Conservation (phyloP, 2,797 vertebrate genomes). For the Gobionotothen gibberifrons region DNA sequence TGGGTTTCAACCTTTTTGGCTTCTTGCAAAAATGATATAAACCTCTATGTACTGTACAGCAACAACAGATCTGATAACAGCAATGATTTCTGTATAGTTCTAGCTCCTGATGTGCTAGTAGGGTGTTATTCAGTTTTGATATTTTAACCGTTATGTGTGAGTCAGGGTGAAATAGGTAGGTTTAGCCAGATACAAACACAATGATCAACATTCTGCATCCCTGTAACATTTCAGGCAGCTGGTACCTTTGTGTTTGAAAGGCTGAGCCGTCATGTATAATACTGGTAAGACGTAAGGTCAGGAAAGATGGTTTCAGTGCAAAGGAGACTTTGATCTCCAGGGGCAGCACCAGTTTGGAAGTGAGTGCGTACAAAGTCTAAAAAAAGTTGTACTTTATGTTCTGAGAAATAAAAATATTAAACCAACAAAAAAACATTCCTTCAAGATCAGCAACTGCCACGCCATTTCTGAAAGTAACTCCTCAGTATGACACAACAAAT, state of each 20-base stretch:
- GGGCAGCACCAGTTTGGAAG: conserved; percentile 32
- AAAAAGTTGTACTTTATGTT: conserved; percentile 22
- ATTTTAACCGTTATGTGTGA: background rate
- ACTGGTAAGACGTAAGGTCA: conserved; percentile 13
- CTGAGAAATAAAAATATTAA: conserved; percentile 12
- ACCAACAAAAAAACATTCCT: background rate
- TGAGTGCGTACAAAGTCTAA: conserved; percentile 25
- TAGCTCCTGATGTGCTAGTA: background rate
- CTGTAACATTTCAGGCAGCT: conserved; percentile 22
- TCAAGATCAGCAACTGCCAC: conserved; percentile 3
- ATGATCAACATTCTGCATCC: conserved; percentile 6
- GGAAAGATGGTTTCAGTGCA: conserved; percentile 15
- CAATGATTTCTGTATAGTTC: background rate
- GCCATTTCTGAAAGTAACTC: conserved; percentile 3
- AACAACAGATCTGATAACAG: background rate
- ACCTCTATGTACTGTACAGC: background rate
- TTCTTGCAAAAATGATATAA: conserved; percentile 1
- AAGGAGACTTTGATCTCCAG: conserved; percentile 31
- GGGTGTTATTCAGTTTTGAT: background rate
- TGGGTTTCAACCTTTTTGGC: background rate
- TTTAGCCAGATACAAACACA: conserved; percentile 18
- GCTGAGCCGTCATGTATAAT: conserved; percentile 43
- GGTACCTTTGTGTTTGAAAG: conserved; percentile 41
- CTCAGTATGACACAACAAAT: conserved; percentile 8
- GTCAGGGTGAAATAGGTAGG: background rate